A percentile compares a stretch with the other conserved stretches of the same genome.
phyloP scores from a whole-genome alignment of 2,888 invertebrate genomes.

The Epinotia nisella region DNA sequence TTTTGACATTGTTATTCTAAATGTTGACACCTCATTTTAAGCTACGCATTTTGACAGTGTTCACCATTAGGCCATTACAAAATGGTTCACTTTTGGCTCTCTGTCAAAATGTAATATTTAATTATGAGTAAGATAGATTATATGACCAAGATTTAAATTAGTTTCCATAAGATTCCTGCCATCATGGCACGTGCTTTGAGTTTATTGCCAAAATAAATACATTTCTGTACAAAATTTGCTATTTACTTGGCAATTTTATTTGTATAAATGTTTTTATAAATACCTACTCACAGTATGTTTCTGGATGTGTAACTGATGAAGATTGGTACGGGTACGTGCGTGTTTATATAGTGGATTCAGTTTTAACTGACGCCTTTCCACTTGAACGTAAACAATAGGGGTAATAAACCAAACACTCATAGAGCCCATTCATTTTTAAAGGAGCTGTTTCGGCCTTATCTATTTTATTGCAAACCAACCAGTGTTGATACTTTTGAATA shows the following conservation, averaged over 20 bases:
- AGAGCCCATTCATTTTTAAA: too few relatives aligned
- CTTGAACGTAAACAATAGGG: too few relatives aligned
- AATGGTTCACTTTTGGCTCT: background rate
- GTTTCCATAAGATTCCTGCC: constrained; percentile 16
- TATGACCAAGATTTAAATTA: constrained; percentile 36
- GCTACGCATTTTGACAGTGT: background rate
- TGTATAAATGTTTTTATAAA: background rate
- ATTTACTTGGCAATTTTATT: background rate
- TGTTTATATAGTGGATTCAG: too few relatives aligned
- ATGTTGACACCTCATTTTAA: constrained; percentile 10
- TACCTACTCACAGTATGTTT: background rate
- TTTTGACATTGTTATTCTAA: constrained; percentile 14
- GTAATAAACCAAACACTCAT: too few relatives aligned
- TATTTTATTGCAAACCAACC: too few relatives aligned
- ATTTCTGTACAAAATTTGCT: constrained; percentile 8
- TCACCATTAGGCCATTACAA: too few relatives aligned
- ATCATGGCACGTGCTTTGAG: background rate
- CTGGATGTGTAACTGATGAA: background rate
- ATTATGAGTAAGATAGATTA: constrained; percentile 29
- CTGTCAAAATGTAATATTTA: background rate
- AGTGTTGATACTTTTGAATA: too few relatives aligned
- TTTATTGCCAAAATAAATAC: constrained; percentile 6
- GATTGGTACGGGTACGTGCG: too few relatives aligned
- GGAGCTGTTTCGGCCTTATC: too few relatives aligned
- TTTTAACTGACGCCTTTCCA: too few relatives aligned